Conservation (phyloP, 2,113 vertebrate species). For the Pongo pygmaeus region DNA sequence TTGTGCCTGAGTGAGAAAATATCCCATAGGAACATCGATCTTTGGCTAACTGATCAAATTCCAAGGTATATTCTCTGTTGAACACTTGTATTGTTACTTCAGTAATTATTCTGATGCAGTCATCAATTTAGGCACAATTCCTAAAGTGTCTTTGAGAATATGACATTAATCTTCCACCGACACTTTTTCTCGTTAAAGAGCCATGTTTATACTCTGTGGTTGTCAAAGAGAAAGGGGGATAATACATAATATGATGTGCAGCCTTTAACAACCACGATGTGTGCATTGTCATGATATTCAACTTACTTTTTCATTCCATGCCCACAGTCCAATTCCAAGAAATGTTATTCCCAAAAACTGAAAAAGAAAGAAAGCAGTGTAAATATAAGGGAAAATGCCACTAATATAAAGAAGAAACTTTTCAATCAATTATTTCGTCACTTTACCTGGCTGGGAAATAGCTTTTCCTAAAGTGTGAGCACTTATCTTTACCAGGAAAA, state of each 20-base stretch:
- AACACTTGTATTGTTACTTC: neutral
- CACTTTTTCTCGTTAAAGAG: neutral
- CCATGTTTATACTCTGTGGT: neutral
- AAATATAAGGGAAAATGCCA: neutral
- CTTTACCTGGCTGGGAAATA: neutral
- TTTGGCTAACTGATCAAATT: neutral
- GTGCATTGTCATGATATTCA: neutral
- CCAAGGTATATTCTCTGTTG: neutral
- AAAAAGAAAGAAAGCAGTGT: constrained; percentile 68
- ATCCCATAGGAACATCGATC: neutral
- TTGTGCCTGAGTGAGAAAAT: neutral
- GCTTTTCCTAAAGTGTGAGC: constrained; percentile 10
- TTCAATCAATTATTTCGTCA: neutral
- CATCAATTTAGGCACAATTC: neutral
- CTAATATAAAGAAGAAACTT: neutral
- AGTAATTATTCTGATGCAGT: constrained; percentile 7
- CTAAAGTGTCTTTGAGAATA: constrained; percentile 42
- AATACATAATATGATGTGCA: neutral
- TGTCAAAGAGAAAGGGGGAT: neutral
- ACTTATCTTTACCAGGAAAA: neutral
- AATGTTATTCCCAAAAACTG: constrained; percentile 97
- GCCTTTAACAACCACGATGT: neutral
- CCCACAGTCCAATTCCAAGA: constrained; percentile 96
- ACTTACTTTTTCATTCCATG: constrained; percentile 98
- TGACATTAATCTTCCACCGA: neutral